These are phyloP conservation scores for Nesoenas mayeri DNA, from an alignment of 2,113 vertebrate genomes.

Conservation along the genomic window DNA sequence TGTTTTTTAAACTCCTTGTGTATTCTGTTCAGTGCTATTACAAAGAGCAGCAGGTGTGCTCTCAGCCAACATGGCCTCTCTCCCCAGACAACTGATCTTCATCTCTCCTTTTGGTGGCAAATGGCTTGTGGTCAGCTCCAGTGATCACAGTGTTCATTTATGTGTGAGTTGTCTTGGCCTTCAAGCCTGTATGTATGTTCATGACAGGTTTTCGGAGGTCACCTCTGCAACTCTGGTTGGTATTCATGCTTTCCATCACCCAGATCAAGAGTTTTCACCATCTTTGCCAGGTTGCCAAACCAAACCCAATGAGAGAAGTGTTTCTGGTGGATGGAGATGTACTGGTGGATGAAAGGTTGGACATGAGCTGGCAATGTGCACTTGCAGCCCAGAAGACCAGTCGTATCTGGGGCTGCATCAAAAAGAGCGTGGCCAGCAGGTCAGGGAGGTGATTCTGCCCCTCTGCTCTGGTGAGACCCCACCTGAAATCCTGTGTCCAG, in stretches of 20 bases:
- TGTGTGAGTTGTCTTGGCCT: background rate
- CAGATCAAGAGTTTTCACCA: background rate
- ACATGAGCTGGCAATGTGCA: too few species aligned
- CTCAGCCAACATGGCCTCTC: background rate
- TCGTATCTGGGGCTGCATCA: too few species aligned
- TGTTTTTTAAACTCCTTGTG: background rate
- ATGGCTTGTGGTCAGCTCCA: background rate
- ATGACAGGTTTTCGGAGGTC: background rate
- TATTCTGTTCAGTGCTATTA: background rate
- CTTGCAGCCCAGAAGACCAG: too few species aligned
- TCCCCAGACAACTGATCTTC: background rate
- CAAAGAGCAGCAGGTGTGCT: background rate
- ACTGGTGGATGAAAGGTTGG: too few species aligned
- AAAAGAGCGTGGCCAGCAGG: too few species aligned
- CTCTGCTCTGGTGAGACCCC: too few species aligned
- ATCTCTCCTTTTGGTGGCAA: background rate
- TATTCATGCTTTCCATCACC: background rate
- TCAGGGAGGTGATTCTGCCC: too few species aligned
- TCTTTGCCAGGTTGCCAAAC: background rate
- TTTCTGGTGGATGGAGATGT: too few species aligned
- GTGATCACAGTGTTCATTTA: background rate
- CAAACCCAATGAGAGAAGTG: background rate
- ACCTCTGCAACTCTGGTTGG: background rate
- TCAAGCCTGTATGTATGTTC: fast-evolving
- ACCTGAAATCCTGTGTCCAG: too few species aligned